These are phyloP conservation scores for Drosophila acutilabella DNA, from an alignment of 2,888 invertebrate genomes.

Conservation along the genomic window DNA sequence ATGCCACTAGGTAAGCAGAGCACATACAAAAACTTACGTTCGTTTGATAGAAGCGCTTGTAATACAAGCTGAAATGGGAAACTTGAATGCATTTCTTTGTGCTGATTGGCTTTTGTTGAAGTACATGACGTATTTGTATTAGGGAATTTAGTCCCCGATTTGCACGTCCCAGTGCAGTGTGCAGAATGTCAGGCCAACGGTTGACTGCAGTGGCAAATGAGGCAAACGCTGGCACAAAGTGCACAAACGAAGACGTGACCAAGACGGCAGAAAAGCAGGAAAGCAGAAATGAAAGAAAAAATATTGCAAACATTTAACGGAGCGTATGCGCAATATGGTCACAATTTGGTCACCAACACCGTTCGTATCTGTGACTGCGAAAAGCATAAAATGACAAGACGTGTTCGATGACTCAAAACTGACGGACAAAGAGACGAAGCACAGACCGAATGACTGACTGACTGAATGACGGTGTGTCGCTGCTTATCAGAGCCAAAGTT, in stretches of 20 bases:
- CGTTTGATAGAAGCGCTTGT: not conserved
- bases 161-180: constrained; percentile 50
- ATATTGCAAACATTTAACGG: constrained; percentile 48
- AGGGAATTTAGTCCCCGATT: constrained; percentile 43
- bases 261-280: constrained; percentile 49
- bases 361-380: constrained; percentile 35
- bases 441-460: not conserved
- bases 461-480: constrained; percentile 8
- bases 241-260: constrained; percentile 72
- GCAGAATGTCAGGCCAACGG: constrained; percentile 22
- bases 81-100: constrained; percentile 28
- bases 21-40: not conserved
- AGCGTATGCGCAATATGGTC: constrained; percentile 68
- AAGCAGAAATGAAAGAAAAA: constrained; percentile 4
- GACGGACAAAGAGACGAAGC: constrained; percentile 16
- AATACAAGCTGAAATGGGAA: constrained; percentile 23
- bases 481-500: constrained; percentile 76
- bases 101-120: not conserved
- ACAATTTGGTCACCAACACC: constrained; percentile 47
- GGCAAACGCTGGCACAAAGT: constrained; percentile 55
- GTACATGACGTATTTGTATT: constrained; percentile 1
- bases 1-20: constrained; percentile 4
- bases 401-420: constrained; percentile 64
- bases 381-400: constrained; percentile 51
- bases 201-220: constrained; percentile 49